A percentile compares a stretch with the other conserved stretches of the same genome.
These are phyloP conservation scores for Archips crataeganus DNA, from an alignment of 2,888 invertebrate species.

Conservation along the genomic window DNA sequence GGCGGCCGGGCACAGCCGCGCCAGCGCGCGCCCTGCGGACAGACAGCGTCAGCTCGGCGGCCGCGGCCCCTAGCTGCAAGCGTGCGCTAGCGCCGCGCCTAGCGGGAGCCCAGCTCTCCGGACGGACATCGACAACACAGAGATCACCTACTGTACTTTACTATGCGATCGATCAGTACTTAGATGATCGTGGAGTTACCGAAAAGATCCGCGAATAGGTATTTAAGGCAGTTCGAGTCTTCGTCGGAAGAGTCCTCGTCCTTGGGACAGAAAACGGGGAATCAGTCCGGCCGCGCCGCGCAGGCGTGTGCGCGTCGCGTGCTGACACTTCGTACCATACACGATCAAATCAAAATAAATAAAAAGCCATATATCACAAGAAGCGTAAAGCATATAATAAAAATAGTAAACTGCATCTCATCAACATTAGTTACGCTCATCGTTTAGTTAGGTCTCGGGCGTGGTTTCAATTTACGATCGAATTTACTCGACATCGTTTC, in stretches of 20 bases:
- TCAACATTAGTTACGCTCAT: conserved; percentile 31
- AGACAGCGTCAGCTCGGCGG: conserved; percentile 44
- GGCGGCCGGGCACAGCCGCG: conserved; percentile 64
- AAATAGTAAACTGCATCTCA: conserved; percentile 49
- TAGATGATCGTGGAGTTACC: conserved; percentile 77
- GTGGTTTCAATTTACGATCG: conserved; percentile 43
- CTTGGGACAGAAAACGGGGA: conserved; percentile 76
- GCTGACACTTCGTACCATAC: conserved; percentile 45
- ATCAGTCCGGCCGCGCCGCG: conserved; percentile 56
- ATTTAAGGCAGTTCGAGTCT: conserved; percentile 90
- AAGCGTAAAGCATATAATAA: conserved; percentile 74
- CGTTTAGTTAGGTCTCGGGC: conserved; percentile 31
- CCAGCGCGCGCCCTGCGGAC: conserved; percentile 76
- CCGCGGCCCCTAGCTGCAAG: not conserved
- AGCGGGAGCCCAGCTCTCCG: conserved; percentile 1
- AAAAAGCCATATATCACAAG: conserved; percentile 83
- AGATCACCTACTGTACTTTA: conserved; percentile 67
- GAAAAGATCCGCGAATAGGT: conserved; percentile 89
- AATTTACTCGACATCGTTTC: conserved; percentile 52
- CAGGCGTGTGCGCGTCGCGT: conserved; percentile 17
- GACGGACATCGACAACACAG: conserved; percentile 72
- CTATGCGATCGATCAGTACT: conserved; percentile 53
- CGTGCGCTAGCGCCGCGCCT: not conserved
- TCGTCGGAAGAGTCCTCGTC: conserved; percentile 81
- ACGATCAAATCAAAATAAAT: conserved; percentile 44